phyloP scores from a whole-genome alignment of 2,888 invertebrate genomes.

The Eueremaeus valkanovi region DNA sequence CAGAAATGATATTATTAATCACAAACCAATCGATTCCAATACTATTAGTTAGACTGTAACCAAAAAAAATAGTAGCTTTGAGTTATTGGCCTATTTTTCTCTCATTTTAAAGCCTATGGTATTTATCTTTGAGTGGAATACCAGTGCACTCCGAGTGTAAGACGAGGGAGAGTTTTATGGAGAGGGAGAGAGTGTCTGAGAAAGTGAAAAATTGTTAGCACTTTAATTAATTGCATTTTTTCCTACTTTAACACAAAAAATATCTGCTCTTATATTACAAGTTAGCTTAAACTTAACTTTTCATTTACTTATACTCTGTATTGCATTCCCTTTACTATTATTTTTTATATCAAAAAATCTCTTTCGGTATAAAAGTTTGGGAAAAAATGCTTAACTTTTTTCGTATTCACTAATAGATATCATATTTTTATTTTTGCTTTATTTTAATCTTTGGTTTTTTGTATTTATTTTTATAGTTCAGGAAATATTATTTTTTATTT shows the following conservation, averaged over 20 bases:
- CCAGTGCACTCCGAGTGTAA: background rate
- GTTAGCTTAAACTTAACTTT: too few relatives aligned
- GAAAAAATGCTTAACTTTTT: too few relatives aligned
- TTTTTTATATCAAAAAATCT: too few relatives aligned
- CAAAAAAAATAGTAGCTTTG: background rate
- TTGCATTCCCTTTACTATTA: too few relatives aligned
- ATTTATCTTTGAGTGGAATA: background rate
- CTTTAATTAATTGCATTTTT: background rate
- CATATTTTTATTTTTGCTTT: too few relatives aligned
- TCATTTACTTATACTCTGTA: too few relatives aligned
- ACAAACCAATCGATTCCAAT: background rate
- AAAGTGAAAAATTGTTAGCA: conserved; percentile 4
- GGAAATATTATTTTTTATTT: too few relatives aligned
- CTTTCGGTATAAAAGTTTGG: too few relatives aligned
- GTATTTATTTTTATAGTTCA: too few relatives aligned
- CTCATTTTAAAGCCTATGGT: background rate
- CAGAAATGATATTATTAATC: conserved; percentile 1
- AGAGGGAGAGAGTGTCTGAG: background rate
- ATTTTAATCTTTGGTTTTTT: too few relatives aligned
- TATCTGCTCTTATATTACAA: too few relatives aligned
- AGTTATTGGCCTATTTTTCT: background rate
- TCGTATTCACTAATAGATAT: too few relatives aligned
- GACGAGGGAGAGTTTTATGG: background rate
- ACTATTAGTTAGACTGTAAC: background rate
- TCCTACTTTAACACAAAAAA: background rate